Evolutionary conservation across 2,113 vertebrate genomes (phyloP).

Genomic region (Pycnonotus jocosus): DNA sequence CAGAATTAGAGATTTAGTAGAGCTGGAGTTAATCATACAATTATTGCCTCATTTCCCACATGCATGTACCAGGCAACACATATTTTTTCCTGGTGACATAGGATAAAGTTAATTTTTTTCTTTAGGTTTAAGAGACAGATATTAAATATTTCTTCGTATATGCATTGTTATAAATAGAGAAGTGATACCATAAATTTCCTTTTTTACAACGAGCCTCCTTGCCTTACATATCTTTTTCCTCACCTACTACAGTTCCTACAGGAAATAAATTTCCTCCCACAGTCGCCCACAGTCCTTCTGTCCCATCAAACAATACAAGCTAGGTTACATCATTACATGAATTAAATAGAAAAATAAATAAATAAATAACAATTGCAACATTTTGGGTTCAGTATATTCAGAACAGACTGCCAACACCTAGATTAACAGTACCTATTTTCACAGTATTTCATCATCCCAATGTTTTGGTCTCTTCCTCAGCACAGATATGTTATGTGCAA

Average conservation of each 20-base stretch:
- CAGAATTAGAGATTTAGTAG: neutral
- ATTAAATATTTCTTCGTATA: conserved; percentile 39
- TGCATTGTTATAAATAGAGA: conserved; percentile 36
- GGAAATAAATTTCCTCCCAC: conserved; percentile 63
- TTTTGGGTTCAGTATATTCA: neutral
- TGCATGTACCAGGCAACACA: neutral
- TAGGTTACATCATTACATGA: neutral
- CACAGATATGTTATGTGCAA: neutral
- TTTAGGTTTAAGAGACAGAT: neutral
- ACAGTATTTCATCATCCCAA: neutral
- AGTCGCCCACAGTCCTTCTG: conserved; percentile 71
- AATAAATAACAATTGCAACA: neutral
- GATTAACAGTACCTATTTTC: neutral
- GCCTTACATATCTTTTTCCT: conserved; percentile 47
- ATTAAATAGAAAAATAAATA: neutral
- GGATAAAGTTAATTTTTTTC: neutral
- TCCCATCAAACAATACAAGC: conserved; percentile 34
- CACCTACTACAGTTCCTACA: conserved; percentile 53
- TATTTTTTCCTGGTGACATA: neutral
- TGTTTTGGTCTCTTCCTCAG: neutral
- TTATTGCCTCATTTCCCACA: neutral
- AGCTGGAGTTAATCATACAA: neutral
- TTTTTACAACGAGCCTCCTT: conserved; percentile 17
- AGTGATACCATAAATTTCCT: conserved; percentile 25
- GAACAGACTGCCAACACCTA: neutral